A percentile compares a stretch with the other conserved stretches of the same genome.
Evolutionary conservation across 2,797 vertebrate genomes (phyloP).

Genomic region (Esox lucius): DNA sequence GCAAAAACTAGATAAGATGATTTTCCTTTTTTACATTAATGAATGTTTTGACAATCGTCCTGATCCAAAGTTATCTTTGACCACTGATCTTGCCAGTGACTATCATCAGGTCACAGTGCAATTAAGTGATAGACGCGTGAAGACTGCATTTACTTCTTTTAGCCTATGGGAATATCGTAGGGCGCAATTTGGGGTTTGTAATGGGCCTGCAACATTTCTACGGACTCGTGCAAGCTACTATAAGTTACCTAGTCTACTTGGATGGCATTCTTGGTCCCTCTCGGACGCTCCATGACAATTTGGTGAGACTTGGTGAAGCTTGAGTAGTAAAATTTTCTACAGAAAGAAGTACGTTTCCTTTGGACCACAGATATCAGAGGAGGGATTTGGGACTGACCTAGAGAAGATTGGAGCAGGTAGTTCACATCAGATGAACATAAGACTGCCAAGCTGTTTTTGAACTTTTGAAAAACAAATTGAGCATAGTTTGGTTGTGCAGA

Average conservation of each 20-base stretch:
- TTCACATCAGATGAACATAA: too few species aligned
- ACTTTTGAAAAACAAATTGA: too few species aligned
- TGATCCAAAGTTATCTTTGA: constrained; percentile 20
- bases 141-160: constrained; percentile 15
- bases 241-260: constrained; percentile 8
- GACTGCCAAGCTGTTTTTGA: too few species aligned
- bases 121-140: constrained; percentile 3
- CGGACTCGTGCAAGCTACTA: constrained; percentile 6
- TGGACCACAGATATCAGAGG: too few species aligned
- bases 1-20: constrained; percentile 16
- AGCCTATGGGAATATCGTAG: too few species aligned
- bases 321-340: too few species aligned
- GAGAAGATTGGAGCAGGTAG: too few species aligned
- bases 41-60: constrained; percentile 13
- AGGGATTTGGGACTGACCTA: too few species aligned
- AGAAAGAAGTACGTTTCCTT: too few species aligned
- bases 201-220: constrained; percentile 5
- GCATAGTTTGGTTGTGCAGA: too few species aligned
- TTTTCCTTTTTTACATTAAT: constrained; percentile 15
- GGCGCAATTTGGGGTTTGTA: too few species aligned
- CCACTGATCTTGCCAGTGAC: constrained; percentile 11
- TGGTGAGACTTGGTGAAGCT: background rate
- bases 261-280: constrained; percentile 17
- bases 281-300: background rate
- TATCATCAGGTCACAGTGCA: constrained; percentile 25